A percentile compares a stretch with the other conserved stretches of the same genome.
Evolutionary conservation across 1,140 invertebrate genomes (phyloP).

Genomic region (Drosophila funebris): DNA sequence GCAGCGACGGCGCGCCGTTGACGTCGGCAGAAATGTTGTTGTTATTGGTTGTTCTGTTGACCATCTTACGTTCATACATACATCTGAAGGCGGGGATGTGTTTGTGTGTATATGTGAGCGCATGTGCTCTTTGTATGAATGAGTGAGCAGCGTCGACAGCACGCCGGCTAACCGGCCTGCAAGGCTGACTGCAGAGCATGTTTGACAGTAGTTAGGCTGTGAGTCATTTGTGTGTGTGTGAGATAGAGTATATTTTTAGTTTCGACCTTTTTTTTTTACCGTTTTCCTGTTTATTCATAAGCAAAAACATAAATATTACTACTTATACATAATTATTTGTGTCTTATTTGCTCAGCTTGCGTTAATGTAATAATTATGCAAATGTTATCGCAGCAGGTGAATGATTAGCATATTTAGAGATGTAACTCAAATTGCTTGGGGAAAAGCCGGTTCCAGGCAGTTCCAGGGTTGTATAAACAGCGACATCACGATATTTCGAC

Average conservation of each 20-base stretch:
- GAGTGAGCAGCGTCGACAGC: constrained; percentile 40
- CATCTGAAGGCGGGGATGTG: background rate
- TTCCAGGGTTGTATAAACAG: constrained; percentile 30
- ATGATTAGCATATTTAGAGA: constrained; percentile 53
- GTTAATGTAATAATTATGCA: constrained; percentile 67
- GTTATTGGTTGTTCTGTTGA: constrained; percentile 45
- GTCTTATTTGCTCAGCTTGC: constrained; percentile 24
- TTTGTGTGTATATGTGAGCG: constrained; percentile 38
- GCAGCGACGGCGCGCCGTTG: constrained; percentile 30
- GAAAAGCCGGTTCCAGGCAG: constrained; percentile 45
- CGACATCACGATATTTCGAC: constrained; percentile 11
- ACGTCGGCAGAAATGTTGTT: constrained; percentile 38
- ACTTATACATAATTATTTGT: constrained; percentile 2
- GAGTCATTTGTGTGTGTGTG: constrained; percentile 51
- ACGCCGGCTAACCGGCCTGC: constrained; percentile 51
- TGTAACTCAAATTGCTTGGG: constrained; percentile 39
- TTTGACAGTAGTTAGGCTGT: constrained; percentile 51
- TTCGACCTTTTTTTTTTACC: constrained; percentile 41
- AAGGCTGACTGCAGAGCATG: constrained; percentile 45
- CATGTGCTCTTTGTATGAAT: constrained; percentile 54
- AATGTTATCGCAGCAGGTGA: constrained; percentile 65
- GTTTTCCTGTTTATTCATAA: constrained; percentile 43
- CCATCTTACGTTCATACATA: constrained; percentile 32
- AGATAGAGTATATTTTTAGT: constrained; percentile 49
- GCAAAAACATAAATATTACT: constrained; percentile 1